Evolutionary conservation across 1,140 invertebrate species (phyloP).

Genomic region (Fopius arisanus): DNA sequence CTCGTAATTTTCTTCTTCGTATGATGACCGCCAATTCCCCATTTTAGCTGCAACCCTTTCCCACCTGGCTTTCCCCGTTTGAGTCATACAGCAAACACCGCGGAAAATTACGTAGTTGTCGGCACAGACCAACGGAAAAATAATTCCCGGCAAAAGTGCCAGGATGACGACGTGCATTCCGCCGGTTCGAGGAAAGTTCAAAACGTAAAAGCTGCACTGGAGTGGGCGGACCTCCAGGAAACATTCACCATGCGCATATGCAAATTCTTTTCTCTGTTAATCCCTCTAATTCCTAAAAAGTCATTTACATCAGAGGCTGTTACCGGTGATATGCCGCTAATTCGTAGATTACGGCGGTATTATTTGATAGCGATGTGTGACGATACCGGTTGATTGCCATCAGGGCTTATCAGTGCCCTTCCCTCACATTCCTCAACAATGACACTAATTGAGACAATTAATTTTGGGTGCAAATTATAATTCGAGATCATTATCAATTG

Average conservation of each 20-base stretch:
- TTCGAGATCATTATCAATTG: too few species aligned
- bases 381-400: background rate
- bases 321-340: background rate
- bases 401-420: background rate
- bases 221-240: slow-evolving; percentile 37
- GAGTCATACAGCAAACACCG: slow-evolving; percentile 49
- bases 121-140: background rate
- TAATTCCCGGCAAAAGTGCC: slow-evolving; percentile 14
- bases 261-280: background rate
- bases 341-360: background rate
- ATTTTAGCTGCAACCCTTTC: background rate
- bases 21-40: too few species aligned
- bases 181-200: slow-evolving; percentile 41
- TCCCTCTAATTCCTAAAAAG: background rate
- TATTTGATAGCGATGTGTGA: background rate
- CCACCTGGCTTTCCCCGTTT: slow-evolving; percentile 39
- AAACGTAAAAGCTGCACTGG: slow-evolving; percentile 23
- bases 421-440: background rate
- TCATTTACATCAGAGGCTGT: background rate
- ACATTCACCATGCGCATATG: background rate
- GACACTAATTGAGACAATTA: background rate
- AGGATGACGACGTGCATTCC: slow-evolving; percentile 34
- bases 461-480: too few species aligned
- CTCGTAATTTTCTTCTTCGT: too few species aligned
- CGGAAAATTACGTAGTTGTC: background rate